phyloP scores from a whole-genome alignment of 2,113 vertebrate species.

The Corvus moneduloides region DNA sequence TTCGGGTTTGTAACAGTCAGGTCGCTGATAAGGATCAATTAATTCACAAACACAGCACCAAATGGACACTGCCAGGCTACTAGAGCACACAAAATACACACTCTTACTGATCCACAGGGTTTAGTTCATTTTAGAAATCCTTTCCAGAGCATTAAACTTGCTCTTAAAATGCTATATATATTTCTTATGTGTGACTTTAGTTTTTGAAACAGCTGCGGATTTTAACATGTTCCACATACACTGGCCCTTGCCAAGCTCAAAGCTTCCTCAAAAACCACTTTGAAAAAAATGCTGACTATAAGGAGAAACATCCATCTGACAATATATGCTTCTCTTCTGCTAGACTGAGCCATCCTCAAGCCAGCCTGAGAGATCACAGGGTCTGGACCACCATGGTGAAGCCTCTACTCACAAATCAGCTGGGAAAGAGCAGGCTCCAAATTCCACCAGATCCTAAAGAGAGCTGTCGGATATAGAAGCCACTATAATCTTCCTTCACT shows the following conservation, averaged over 20 bases:
- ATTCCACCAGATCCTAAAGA: neutral
- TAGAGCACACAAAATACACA: constrained; percentile 8
- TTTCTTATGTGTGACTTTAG: neutral
- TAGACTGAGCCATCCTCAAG: neutral
- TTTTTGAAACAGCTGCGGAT: constrained; percentile 20
- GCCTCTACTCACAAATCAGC: neutral
- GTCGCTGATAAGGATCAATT: neutral
- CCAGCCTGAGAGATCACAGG: neutral
- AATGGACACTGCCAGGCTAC: neutral
- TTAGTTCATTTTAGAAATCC: neutral
- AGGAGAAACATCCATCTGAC: neutral
- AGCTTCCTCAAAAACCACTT: constrained; percentile 38
- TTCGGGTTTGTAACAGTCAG: neutral
- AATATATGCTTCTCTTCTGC: neutral
- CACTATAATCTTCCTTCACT: neutral
- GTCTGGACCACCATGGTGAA: neutral
- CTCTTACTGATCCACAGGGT: neutral
- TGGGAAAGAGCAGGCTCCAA: neutral
- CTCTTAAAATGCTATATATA: constrained; percentile 44
- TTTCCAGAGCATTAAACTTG: neutral
- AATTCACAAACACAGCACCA: neutral
- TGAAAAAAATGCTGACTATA: constrained; percentile 4
- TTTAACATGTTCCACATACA: constrained; percentile 26
- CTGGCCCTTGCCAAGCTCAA: constrained; percentile 7
- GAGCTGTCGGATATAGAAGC: accelerated